Conservation (phyloP, 1,140 invertebrate species). For the Marisa cornuarietis region DNA sequence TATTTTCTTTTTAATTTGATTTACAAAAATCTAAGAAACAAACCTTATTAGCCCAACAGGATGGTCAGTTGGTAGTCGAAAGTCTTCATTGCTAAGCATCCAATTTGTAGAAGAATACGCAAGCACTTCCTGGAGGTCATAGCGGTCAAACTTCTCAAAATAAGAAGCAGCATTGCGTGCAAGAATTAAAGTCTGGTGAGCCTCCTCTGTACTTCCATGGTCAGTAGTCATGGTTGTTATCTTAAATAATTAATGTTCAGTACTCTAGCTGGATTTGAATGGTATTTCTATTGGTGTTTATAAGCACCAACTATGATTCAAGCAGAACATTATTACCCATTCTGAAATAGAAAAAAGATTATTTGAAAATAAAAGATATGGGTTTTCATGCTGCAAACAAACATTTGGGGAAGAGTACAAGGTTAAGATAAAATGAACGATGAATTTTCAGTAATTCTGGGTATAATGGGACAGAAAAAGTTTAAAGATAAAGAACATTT, state of each 20-base stretch:
- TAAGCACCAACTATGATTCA: background rate
- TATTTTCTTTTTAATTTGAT: no score
- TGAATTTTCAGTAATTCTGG: no score
- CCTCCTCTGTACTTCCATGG: slow-evolving; percentile 19
- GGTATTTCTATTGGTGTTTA: slow-evolving; percentile 5
- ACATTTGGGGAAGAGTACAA: no score
- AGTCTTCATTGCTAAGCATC: slow-evolving; percentile 62
- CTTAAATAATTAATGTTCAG: background rate
- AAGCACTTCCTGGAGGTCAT: slow-evolving; percentile 61
- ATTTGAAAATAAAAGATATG: background rate
- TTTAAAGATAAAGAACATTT: no score
- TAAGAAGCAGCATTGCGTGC: slow-evolving; percentile 37
- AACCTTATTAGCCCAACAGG: slow-evolving; percentile 58
- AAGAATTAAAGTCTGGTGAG: background rate
- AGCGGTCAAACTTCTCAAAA: slow-evolving; percentile 62
- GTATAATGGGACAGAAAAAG: no score
- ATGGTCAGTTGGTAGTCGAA: slow-evolving; percentile 56
- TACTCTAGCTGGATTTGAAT: background rate
- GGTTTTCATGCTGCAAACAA: background rate
- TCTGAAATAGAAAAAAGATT: background rate
- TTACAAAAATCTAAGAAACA: slow-evolving; percentile 21
- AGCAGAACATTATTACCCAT: background rate
- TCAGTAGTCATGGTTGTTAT: background rate
- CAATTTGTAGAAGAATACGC: slow-evolving; percentile 56
- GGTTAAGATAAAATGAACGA: background rate